Conservation (phyloP, 2,797 vertebrate species). For the Margarornis squamiger region DNA sequence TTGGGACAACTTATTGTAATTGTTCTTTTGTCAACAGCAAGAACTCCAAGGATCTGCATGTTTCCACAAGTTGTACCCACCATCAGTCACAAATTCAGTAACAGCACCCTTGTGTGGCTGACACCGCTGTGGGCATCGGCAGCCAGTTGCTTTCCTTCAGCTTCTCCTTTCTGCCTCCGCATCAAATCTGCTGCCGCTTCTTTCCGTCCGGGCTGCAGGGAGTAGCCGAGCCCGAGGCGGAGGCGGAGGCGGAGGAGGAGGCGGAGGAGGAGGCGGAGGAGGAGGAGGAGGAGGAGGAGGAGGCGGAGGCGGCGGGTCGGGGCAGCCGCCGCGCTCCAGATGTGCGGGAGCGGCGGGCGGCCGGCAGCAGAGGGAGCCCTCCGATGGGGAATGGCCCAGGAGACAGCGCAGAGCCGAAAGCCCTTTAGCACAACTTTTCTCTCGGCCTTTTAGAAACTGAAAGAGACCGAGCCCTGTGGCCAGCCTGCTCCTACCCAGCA, state of each 20-base stretch:
- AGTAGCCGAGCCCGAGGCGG: background rate
- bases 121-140: accelerated
- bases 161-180: background rate
- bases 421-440: accelerated
- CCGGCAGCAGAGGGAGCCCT: constrained; percentile 41
- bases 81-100: too few relatives aligned
- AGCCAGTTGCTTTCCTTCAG: background rate
- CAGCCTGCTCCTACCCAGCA: accelerated
- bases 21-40: accelerated
- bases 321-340: background rate
- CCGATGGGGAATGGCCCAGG: constrained; percentile 1
- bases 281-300: too few relatives aligned
- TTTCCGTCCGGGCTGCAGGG: too few relatives aligned
- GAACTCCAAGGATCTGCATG: accelerated
- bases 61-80: accelerated
- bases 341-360: background rate
- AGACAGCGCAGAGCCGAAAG: accelerated
- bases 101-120: background rate
- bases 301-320: too few relatives aligned
- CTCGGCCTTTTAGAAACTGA: accelerated
- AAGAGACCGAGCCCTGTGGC: accelerated
- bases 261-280: too few relatives aligned
- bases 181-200: accelerated
- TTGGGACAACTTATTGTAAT: background rate
- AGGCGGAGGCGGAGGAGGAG: too few relatives aligned